A percentile compares a stretch with the other conserved stretches of the same genome.
phyloP scores from a whole-genome alignment of 2,797 vertebrate genomes.

The Arctocebus calabarensis region DNA sequence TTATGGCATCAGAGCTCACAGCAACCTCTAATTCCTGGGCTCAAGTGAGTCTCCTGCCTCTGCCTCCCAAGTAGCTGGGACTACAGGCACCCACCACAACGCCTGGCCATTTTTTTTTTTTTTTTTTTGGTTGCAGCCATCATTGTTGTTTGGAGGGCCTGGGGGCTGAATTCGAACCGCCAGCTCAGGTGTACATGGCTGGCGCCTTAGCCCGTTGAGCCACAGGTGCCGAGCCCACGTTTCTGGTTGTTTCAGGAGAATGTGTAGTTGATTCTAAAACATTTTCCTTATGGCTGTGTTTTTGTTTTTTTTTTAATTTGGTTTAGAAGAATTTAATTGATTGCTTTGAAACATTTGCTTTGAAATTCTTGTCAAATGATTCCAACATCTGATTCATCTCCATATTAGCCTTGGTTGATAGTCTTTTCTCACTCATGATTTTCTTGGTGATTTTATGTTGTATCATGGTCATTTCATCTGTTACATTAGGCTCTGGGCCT shows the following conservation, averaged over 20 bases:
- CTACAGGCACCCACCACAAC: no score
- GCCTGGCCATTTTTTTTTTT: no score
- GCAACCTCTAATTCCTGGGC: no score
- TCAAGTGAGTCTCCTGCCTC: no score
- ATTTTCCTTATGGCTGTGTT: background rate
- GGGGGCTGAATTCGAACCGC: no score
- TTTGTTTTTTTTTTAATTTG: background rate
- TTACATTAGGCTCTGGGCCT: background rate
- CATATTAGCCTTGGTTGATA: background rate
- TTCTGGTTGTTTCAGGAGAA: conserved; percentile 45
- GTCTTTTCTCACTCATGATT: conserved; percentile 41
- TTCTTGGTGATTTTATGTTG: conserved; percentile 34
- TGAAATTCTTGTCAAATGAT: conserved; percentile 28
- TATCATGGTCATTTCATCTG: background rate
- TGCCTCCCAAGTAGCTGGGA: no score
- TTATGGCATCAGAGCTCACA: no score
- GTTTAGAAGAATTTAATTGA: conserved; percentile 34
- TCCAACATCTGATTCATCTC: background rate
- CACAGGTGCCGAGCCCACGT: no score
- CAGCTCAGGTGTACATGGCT: no score
- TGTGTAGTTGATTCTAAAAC: conserved; percentile 26
- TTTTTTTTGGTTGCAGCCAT: no score
- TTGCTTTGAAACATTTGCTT: conserved; percentile 22
- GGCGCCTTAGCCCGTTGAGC: no score
- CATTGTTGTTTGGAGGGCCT: no score